Evolutionary conservation across 2,113 vertebrate genomes (phyloP).

Genomic region (Pangasianodon gigas): DNA sequence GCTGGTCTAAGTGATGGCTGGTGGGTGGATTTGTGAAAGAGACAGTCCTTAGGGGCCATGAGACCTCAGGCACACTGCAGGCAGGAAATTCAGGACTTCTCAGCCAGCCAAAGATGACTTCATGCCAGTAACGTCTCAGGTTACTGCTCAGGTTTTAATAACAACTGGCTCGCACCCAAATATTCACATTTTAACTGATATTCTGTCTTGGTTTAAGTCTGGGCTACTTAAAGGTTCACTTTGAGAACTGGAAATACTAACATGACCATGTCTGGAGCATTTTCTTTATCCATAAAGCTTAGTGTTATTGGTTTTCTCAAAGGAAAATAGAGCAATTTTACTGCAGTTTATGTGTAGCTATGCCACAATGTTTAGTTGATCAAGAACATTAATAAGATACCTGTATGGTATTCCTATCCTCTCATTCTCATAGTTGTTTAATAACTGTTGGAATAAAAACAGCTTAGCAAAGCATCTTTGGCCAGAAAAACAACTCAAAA

Average conservation of each 20-base stretch:
- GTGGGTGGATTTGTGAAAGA: conserved; percentile 60
- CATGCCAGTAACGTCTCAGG: conserved; percentile 56
- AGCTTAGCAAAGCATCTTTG: neutral
- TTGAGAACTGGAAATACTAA: neutral
- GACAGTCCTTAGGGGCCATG: conserved; percentile 48
- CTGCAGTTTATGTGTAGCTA: neutral
- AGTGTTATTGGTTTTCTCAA: neutral
- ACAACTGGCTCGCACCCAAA: neutral
- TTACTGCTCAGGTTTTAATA: conserved; percentile 9
- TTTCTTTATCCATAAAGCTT: neutral
- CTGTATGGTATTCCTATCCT: neutral
- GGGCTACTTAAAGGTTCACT: neutral
- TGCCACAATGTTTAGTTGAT: conserved; percentile 24
- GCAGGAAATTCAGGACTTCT: conserved; percentile 67
- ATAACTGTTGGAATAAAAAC: neutral
- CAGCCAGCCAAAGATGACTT: conserved; percentile 70
- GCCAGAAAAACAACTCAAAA: neutral
- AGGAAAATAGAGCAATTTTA: neutral
- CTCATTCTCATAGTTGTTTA: neutral
- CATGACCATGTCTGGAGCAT: neutral
- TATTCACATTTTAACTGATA: neutral
- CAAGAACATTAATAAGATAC: neutral
- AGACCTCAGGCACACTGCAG: conserved; percentile 55
- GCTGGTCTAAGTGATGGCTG: conserved; percentile 53
- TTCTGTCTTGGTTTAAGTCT: neutral